Conservation (phyloP, 2,888 invertebrate species). For the Palloptera scutellata region DNA sequence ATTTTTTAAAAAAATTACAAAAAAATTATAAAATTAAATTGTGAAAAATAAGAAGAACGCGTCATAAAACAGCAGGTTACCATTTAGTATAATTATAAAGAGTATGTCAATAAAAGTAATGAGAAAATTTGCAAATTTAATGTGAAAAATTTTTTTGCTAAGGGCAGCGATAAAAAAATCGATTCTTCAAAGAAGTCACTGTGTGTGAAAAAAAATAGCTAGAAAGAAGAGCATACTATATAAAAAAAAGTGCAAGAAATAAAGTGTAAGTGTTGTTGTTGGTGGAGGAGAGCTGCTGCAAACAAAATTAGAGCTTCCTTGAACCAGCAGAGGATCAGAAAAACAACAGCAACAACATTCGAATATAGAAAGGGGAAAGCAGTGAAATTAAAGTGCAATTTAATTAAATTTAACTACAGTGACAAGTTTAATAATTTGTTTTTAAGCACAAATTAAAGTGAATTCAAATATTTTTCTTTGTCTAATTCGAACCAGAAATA, state of each 20-base stretch:
- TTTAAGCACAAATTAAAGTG: no score
- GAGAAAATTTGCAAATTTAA: slow-evolving; percentile 23
- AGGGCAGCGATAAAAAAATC: slow-evolving; percentile 48
- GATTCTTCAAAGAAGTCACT: slow-evolving; percentile 55
- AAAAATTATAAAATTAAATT: slow-evolving; percentile 16
- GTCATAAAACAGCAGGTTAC: slow-evolving; percentile 3
- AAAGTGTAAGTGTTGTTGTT: slow-evolving; percentile 28
- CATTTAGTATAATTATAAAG: slow-evolving; percentile 22
- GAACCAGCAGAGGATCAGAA: neutral
- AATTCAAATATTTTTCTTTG: no score
- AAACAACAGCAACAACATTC: slow-evolving; percentile 7
- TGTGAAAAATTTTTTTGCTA: slow-evolving; percentile 31
- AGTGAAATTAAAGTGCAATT: no score
- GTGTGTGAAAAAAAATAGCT: slow-evolving; percentile 38
- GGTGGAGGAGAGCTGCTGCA: slow-evolving; percentile 6
- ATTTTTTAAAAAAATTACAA: slow-evolving; percentile 32
- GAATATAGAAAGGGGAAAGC: neutral
- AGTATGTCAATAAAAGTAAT: slow-evolving; percentile 18
- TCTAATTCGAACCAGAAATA: no score
- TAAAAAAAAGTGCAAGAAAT: slow-evolving; percentile 28
- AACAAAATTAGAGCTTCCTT: neutral
- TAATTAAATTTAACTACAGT: no score
- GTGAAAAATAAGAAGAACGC: slow-evolving; percentile 18
- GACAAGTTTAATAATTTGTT: no score
- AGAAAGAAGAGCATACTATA: slow-evolving; percentile 23